Evolutionary conservation across 2,888 invertebrate genomes (phyloP), one percentile per base, ranked within the genome.

Genomic region (Pardosa pseudoannulata): DNA sequence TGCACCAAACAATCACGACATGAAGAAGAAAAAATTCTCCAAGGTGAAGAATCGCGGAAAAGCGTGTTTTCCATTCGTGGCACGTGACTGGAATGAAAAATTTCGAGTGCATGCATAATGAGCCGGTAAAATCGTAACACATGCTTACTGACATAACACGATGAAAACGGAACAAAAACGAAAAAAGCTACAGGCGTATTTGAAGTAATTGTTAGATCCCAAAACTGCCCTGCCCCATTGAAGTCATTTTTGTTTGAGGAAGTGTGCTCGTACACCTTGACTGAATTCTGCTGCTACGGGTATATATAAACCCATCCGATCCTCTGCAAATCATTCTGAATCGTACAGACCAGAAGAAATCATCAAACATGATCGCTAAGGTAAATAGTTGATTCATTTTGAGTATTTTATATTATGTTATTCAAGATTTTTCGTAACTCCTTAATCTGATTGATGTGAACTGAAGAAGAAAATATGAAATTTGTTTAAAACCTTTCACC

Each of bases 21-120:
- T 11, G 23, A 23, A n/a, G 3, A n/a, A 56, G 23, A 56, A 56
- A 19, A 23, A 23, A 23, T 3, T 23, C 1, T 1, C 23, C 56
- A 56, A 56, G 56, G 56, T 56, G 56, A 56, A 56, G 56, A 56
- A 23, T 56, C 56, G 56, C 3, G 5, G 23, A 56, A 56, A 11
- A 23, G 1, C 16, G 1, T 0, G 5, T 3, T 23, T 11, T 56
- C 23, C 19, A n/a, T n/a, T 5, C n/a, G 9, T 16, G 5, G 56
- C 5, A 56, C 23, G 56, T 56, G 56, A 23, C 23, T 23, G 2
- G 56, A 56, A 56, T 23, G 23, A 23, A n/a, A n/a, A 3, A 56
- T 23, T 23, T 23, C 23, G 23, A n/a, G n/a, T 5, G 1, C 0
- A 19, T 23, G 23, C 56, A 23, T 56, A 56, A 56, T 23, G 23